A percentile compares a stretch with the other conserved stretches of the same genome.
Conservation (phyloP, 2,797 vertebrate genomes). For the Melanotaenia nigrans region DNA sequence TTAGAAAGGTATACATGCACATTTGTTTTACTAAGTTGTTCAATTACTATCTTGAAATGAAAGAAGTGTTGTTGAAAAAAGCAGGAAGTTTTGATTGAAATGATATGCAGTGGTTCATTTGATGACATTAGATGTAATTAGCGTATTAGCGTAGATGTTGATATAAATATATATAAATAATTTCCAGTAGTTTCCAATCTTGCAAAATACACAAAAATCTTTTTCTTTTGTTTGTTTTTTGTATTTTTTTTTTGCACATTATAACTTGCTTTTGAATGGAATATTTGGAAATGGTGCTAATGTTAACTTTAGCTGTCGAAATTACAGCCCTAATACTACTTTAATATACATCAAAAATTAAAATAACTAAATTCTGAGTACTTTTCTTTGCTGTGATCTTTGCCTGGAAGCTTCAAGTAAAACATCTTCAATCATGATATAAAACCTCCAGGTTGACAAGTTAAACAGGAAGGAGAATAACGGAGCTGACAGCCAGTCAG, state of each 20-base stretch:
- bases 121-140: neutral
- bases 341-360: neutral
- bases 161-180: neutral
- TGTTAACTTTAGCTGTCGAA: neutral
- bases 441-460: constrained; percentile 74
- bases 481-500: constrained; percentile 76
- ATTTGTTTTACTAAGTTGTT: neutral
- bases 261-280: neutral
- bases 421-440: constrained; percentile 41
- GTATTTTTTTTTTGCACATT: too few species aligned
- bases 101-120: constrained; percentile 3
- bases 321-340: neutral
- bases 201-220: neutral
- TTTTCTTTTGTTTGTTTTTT: neutral
- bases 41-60: neutral
- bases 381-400: neutral
- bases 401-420: constrained; percentile 7
- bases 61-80: neutral
- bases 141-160: neutral
- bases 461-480: constrained; percentile 78
- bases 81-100: neutral
- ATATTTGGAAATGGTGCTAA: neutral
- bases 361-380: neutral
- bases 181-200: too few species aligned
- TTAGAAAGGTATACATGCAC: constrained; percentile 72